phyloP scores from a whole-genome alignment of 2,888 invertebrate genomes.

The Cosmia trapezina region DNA sequence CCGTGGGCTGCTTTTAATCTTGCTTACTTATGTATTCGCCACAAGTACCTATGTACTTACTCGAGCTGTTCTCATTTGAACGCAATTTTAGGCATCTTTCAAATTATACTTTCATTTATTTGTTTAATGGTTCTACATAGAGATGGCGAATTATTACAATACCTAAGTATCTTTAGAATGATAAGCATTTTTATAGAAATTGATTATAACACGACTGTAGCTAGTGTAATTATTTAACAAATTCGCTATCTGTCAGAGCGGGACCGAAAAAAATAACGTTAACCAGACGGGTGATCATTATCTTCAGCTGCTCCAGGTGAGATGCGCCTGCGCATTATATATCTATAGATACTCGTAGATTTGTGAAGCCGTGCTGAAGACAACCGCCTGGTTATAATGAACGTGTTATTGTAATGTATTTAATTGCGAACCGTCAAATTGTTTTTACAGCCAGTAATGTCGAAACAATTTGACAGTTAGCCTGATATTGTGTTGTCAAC shows the following conservation, averaged over 20 bases:
- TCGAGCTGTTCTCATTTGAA: constrained; percentile 62
- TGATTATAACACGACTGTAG: background rate
- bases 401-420: background rate
- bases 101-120: constrained; percentile 43
- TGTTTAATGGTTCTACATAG: constrained; percentile 1
- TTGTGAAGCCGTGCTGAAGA: no score
- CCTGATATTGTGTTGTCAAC: background rate
- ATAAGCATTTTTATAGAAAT: background rate
- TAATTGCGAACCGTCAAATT: no score
- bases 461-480: background rate
- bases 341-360: background rate
- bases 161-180: background rate
- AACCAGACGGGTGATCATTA: no score
- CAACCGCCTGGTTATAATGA: background rate
- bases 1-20: constrained; percentile 82
- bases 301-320: no score
- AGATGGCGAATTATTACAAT: background rate
- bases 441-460: no score
- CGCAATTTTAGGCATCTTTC: constrained; percentile 45
- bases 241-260: background rate
- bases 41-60: constrained; percentile 57
- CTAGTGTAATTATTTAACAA: background rate
- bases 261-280: background rate
- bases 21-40: constrained; percentile 78
- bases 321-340: no score